A percentile compares a stretch with the other conserved stretches of the same genome.
Conservation (phyloP, 1,140 invertebrate genomes). For the Aradophagus sp. region DNA sequence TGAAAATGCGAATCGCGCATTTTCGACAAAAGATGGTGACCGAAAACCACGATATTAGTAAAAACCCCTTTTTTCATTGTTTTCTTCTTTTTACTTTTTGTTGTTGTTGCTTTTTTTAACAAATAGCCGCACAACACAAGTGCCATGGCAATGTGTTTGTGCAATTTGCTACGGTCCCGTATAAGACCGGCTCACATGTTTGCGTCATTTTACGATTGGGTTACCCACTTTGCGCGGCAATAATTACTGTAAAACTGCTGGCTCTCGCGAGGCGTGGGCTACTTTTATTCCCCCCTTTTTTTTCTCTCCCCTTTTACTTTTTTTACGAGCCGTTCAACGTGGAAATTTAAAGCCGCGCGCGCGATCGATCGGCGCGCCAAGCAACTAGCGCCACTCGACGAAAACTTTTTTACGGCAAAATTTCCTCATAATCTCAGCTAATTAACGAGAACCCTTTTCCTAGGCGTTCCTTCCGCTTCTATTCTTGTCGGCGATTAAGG, state of each 20-base stretch:
- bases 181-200: constrained; percentile 34
- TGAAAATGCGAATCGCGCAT: neutral
- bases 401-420: constrained; percentile 52
- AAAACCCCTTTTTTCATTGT: constrained; percentile 1
- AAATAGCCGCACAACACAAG: neutral
- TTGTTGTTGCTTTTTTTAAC: too few relatives aligned
- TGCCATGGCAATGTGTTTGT: neutral
- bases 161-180: constrained; percentile 31
- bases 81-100: neutral
- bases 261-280: constrained; percentile 23
- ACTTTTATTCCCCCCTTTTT: constrained; percentile 7
- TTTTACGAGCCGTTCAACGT: constrained; percentile 18
- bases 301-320: neutral
- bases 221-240: constrained; percentile 50
- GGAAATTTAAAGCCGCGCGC: constrained; percentile 28
- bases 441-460: constrained; percentile 32
- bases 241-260: constrained; percentile 42
- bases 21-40: neutral
- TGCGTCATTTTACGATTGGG: constrained; percentile 49
- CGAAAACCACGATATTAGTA: constrained; percentile 5
- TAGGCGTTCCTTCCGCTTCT: constrained; percentile 17
- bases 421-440: constrained; percentile 58
- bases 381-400: neutral
- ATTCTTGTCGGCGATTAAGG: constrained; percentile 19
- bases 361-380: constrained; percentile 54